phyloP scores from a whole-genome alignment of 92 coral and sea anemone genomes.

The Heliopora coerulea region DNA sequence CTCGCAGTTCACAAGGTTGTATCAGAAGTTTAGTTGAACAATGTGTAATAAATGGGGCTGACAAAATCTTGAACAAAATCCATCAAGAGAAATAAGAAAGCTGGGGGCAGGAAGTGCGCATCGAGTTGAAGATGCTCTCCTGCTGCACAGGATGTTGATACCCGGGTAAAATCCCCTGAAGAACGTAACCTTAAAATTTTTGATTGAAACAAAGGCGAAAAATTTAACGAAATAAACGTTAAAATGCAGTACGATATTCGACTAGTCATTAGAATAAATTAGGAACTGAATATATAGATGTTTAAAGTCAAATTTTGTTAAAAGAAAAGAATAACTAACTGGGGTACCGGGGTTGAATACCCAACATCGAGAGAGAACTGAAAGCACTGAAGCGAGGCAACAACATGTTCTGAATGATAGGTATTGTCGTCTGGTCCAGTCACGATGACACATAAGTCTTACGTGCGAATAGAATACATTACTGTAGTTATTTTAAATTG shows the following conservation, averaged over 20 bases:
- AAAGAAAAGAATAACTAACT: no score
- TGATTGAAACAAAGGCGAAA: neutral
- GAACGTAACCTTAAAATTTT: neutral
- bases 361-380: no score
- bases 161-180: neutral
- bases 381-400: no score
- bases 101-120: constrained; percentile 37
- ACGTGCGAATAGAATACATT: no score
- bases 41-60: neutral
- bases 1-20: constrained; percentile 3
- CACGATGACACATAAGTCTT: no score
- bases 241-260: no score
- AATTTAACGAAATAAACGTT: neutral
- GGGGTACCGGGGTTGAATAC: neutral
- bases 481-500: no score
- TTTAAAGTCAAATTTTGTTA: no score
- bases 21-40: neutral
- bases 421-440: no score
- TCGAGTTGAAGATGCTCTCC: constrained; percentile 7
- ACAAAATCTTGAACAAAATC: constrained; percentile 5
- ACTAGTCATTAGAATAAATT: no score
- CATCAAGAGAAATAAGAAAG: neutral
- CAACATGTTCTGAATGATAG: neutral
- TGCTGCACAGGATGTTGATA: constrained; percentile 1
- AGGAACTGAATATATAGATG: no score